Percentiles rank a stretch among this genome's conserved stretches.
Evolutionary conservation across 2,888 invertebrate genomes (phyloP).

Genomic region (Hydrotaea diabolus): DNA sequence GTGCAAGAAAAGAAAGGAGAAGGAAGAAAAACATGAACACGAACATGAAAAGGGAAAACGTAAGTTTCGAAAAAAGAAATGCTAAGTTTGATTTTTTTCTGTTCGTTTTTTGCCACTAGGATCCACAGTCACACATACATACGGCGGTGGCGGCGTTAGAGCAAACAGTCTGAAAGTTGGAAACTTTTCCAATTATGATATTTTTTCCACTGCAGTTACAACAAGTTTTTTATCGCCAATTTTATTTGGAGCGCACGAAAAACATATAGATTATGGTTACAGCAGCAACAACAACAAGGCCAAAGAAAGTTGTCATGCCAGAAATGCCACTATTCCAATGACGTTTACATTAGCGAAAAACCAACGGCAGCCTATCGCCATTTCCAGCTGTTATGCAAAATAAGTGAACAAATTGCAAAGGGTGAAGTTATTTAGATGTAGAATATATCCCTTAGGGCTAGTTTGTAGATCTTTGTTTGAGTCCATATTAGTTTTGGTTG

Average conservation of each 20-base stretch:
- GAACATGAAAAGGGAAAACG: conserved; percentile 35
- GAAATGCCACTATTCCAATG: neutral
- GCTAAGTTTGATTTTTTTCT: conserved; percentile 12
- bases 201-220: conserved; percentile 40
- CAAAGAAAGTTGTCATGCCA: neutral
- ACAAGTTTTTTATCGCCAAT: conserved; percentile 49
- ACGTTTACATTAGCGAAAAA: neutral
- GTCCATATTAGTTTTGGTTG: too few species aligned
- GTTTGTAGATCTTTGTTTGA: too few species aligned
- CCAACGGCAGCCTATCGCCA: neutral
- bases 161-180: conserved; percentile 42
- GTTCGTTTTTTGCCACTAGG: conserved; percentile 6
- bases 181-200: conserved; percentile 64
- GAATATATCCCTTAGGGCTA: too few species aligned
- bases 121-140: neutral
- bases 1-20: neutral
- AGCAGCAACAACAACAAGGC: neutral
- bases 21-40: conserved; percentile 20
- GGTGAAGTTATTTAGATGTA: too few species aligned
- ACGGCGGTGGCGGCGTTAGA: neutral
- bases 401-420: too few species aligned
- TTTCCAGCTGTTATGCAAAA: too few species aligned
- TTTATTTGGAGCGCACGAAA: conserved; percentile 52
- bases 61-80: conserved; percentile 10
- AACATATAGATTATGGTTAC: conserved; percentile 29